phyloP scores from a whole-genome alignment of 23 tunicate species.

The Trididemnum miniatum region DNA sequence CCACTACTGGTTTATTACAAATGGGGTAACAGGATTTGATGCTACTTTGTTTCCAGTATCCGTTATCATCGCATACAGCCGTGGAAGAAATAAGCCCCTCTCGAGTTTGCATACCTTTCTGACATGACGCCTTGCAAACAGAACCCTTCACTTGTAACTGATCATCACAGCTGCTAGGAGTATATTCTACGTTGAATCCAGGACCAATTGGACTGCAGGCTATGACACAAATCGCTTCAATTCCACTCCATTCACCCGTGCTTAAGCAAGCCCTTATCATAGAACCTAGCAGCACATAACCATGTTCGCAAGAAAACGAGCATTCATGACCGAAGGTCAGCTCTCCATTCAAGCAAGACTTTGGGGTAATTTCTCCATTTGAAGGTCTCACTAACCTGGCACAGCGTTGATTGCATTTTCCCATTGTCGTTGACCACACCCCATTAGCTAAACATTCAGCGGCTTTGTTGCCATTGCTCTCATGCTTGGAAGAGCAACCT shows the following conservation, averaged over 20 bases:
- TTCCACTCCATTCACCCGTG: constrained; percentile 51
- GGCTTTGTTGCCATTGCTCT: constrained; percentile 26
- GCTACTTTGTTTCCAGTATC: constrained; percentile 32
- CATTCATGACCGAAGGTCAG: constrained; percentile 41
- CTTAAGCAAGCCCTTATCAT: constrained; percentile 21
- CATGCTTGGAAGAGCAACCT: constrained; percentile 43
- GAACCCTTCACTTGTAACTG: background rate
- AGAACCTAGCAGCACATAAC: constrained; percentile 34
- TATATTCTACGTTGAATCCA: background rate
- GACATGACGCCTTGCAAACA: constrained; percentile 33
- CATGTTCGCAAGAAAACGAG: constrained; percentile 41
- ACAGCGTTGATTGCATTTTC: constrained; percentile 58
- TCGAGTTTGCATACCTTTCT: background rate
- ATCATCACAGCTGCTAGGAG: constrained; percentile 25
- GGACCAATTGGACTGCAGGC: constrained; percentile 25
- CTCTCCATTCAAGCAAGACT: constrained; percentile 53
- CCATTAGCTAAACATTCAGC: constrained; percentile 42
- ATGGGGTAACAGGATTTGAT: constrained; percentile 21
- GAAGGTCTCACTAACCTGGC: constrained; percentile 26
- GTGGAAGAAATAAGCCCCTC: background rate
- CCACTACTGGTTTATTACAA: constrained; percentile 15
- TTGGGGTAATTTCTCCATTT: constrained; percentile 41
- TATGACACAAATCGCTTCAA: constrained; percentile 11
- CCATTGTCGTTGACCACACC: constrained; percentile 47
- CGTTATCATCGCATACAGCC: constrained; percentile 20